Conservation (phyloP, 2,113 vertebrate species). For the Anser brachyrhynchus region DNA sequence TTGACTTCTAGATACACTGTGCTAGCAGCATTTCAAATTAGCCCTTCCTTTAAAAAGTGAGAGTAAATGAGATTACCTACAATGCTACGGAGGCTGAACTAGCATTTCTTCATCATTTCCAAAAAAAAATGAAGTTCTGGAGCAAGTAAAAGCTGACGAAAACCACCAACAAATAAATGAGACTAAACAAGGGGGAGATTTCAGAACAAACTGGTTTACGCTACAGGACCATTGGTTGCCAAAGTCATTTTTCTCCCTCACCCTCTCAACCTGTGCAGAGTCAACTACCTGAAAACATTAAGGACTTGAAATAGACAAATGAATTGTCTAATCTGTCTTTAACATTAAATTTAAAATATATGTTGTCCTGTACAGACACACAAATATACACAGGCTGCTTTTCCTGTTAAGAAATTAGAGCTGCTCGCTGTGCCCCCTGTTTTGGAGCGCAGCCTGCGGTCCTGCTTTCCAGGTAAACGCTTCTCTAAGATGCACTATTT, state of each 20-base stretch:
- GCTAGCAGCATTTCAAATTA: neutral
- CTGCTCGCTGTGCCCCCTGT: neutral
- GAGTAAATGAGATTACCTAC: neutral
- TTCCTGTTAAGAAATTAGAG: neutral
- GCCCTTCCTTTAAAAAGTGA: neutral
- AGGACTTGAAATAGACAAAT: neutral
- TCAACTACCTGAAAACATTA: neutral
- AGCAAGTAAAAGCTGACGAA: conserved; percentile 4
- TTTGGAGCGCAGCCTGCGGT: neutral
- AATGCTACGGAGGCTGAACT: neutral
- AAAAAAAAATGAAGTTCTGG: neutral
- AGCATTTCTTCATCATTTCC: neutral
- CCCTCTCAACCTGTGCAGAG: neutral
- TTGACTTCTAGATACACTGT: neutral
- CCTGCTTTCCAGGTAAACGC: neutral
- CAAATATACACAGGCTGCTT: neutral
- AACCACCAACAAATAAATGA: neutral
- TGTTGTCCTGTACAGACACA: neutral
- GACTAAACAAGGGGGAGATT: neutral
- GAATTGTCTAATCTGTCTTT: neutral
- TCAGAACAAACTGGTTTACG: conserved; percentile 5
- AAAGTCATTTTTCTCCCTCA: neutral
- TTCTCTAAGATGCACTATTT: neutral
- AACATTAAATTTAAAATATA: neutral
- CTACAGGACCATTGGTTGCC: neutral